Conservation (phyloP, 2,888 invertebrate genomes). For the Scaptodrosophila latifasciaeformis region DNA sequence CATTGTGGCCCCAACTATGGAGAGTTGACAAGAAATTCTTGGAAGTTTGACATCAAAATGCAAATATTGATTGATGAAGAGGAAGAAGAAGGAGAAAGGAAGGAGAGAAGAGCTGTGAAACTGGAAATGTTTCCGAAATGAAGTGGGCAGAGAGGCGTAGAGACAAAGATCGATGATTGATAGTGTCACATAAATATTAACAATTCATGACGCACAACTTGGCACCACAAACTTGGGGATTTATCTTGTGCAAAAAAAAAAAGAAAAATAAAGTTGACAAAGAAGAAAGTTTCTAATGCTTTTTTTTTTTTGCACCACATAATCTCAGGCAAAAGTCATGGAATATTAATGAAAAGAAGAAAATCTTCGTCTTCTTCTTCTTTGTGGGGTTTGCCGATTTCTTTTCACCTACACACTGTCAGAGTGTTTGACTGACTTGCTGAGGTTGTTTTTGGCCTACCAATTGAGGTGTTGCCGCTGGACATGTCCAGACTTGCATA, state of each 20-base stretch:
- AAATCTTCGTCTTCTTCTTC: background rate
- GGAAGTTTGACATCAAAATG: slow-evolving; percentile 27
- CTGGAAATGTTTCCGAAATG: too few relatives aligned
- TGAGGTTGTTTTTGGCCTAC: slow-evolving; percentile 10
- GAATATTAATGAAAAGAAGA: slow-evolving; percentile 46
- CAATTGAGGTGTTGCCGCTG: too few relatives aligned
- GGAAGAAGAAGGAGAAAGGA: slow-evolving; percentile 7
- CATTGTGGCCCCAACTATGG: slow-evolving; percentile 10
- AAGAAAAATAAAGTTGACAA: slow-evolving; percentile 23
- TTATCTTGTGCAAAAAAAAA: too few relatives aligned
- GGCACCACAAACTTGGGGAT: background rate
- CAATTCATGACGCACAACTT: slow-evolving; percentile 54
- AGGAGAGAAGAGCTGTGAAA: too few relatives aligned
- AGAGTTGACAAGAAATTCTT: slow-evolving; percentile 8
- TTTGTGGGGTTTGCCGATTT: background rate
- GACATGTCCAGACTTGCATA: too few relatives aligned
- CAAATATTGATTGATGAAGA: slow-evolving; percentile 55
- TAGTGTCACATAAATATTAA: slow-evolving; percentile 65
- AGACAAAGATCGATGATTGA: slow-evolving; percentile 58
- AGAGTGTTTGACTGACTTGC: background rate
- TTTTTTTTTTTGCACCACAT: background rate
- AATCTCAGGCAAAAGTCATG: slow-evolving; percentile 48
- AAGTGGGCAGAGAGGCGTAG: background rate
- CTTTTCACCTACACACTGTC: background rate
- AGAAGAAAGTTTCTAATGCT: background rate